Conservation (phyloP, 2,797 vertebrate genomes). For the Eupleurogrammus muticus region DNA sequence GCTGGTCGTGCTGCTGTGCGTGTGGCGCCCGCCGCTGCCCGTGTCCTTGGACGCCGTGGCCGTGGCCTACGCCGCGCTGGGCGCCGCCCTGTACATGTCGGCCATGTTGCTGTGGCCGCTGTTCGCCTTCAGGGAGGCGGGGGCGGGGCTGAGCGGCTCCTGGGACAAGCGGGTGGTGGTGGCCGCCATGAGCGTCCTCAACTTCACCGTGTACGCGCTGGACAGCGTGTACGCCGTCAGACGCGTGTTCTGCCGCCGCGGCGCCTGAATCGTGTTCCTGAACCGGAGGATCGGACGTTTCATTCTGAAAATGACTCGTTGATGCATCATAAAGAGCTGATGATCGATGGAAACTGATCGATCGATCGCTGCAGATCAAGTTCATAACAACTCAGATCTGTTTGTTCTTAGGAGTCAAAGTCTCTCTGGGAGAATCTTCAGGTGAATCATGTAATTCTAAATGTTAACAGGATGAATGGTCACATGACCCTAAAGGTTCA, state of each 20-base stretch:
- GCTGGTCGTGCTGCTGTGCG: slow-evolving; percentile 88
- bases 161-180: slow-evolving; percentile 84
- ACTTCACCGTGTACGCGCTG: slow-evolving; percentile 85
- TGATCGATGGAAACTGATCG: no score
- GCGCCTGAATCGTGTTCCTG: no score
- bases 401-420: no score
- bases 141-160: accelerated
- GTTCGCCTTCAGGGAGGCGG: slow-evolving; percentile 53
- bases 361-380: no score
- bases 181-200: slow-evolving; percentile 87
- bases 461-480: no score
- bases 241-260: slow-evolving; percentile 80
- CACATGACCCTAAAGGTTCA: no score
- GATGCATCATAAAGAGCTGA: no score
- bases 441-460: no score
- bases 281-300: no score
- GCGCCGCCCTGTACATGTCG: slow-evolving; percentile 84
- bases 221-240: slow-evolving; percentile 85
- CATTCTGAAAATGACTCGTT: no score
- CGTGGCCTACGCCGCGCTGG: slow-evolving; percentile 83
- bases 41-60: slow-evolving; percentile 82
- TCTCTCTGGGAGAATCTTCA: no score
- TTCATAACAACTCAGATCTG: no score
- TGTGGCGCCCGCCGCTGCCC: slow-evolving; percentile 82
- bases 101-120: slow-evolving; percentile 89